Conservation (phyloP, 2,113 vertebrate species). For the Phylloscopus whistleri region DNA sequence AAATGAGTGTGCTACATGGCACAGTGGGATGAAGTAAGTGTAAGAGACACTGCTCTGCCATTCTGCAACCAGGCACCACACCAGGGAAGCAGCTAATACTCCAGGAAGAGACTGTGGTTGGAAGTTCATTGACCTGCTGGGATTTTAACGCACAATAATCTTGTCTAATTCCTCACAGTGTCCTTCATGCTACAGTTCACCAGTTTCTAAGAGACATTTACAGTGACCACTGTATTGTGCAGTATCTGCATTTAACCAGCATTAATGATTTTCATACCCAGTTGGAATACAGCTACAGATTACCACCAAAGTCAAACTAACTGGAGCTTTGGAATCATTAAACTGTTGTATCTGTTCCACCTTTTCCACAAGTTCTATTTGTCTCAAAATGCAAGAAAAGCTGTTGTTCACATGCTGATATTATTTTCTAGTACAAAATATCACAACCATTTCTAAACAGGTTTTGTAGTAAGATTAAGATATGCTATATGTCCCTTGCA, state of each 20-base stretch:
- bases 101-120: background rate
- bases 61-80: background rate
- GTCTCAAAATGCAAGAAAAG: background rate
- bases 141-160: background rate
- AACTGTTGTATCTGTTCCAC: background rate
- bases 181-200: background rate
- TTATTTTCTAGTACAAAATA: background rate
- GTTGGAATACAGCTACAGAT: background rate
- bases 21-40: rapidly evolving
- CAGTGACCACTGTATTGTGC: background rate
- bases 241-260: background rate
- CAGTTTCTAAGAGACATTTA: background rate
- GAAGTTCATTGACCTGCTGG: background rate
- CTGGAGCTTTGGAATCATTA: background rate
- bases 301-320: background rate
- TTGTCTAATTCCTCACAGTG: background rate
- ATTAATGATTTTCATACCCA: background rate
- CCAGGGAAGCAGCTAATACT: background rate
- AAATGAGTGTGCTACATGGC: background rate
- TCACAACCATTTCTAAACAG: background rate
- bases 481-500: background rate
- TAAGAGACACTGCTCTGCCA: background rate
- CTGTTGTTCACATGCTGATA: background rate
- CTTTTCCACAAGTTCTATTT: background rate
- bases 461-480: background rate